These are phyloP conservation scores for Neoarius graeffei DNA, from an alignment of 2,113 vertebrate species.

Conservation along the genomic window DNA sequence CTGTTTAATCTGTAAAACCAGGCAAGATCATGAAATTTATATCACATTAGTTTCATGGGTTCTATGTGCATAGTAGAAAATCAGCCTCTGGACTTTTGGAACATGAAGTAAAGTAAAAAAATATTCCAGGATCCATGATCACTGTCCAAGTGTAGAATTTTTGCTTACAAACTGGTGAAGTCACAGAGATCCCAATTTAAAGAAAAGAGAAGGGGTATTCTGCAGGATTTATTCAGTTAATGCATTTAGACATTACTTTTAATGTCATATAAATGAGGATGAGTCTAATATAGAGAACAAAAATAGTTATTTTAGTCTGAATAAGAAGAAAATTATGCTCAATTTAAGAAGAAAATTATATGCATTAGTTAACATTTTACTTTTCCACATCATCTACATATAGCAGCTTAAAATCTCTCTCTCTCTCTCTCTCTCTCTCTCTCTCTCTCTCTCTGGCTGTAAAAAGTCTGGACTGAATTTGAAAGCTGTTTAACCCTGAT, in stretches of 20 bases:
- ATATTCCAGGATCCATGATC: conserved; percentile 15
- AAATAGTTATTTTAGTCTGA: background rate
- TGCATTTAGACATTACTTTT: background rate
- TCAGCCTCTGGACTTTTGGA: conserved; percentile 46
- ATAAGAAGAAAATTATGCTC: background rate
- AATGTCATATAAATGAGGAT: background rate
- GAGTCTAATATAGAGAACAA: background rate
- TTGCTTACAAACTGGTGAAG: background rate
- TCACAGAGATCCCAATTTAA: background rate
- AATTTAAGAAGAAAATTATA: background rate
- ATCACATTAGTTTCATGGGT: conserved; percentile 37
- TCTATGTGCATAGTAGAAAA: conserved; percentile 40
- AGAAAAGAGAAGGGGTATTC: background rate
- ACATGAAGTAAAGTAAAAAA: conserved; percentile 18
- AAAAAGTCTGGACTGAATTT: background rate
- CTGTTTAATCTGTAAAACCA: conserved; percentile 49
- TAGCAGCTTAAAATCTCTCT: background rate
- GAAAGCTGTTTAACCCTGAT: background rate
- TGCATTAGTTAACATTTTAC: background rate
- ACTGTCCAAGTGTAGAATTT: conserved; percentile 4
- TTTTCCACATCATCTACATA: background rate
- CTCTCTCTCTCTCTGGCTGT: background rate
- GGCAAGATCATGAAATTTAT: conserved; percentile 44
- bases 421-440: background rate
- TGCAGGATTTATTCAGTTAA: background rate